Evolutionary conservation across 2,113 vertebrate genomes (phyloP).

Genomic region (Oplegnathus fasciatus): DNA sequence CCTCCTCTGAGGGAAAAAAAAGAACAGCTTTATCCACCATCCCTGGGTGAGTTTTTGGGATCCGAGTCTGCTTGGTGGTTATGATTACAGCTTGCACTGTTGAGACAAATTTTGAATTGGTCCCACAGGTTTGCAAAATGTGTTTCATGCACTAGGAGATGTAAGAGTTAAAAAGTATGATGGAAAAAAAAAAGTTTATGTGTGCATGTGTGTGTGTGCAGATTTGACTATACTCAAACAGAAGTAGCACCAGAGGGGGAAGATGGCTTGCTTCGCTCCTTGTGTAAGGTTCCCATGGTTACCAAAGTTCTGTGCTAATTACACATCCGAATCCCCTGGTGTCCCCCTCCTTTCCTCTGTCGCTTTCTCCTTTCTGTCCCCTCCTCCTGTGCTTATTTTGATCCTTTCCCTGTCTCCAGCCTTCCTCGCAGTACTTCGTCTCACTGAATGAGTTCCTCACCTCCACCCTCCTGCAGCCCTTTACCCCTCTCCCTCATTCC

Average conservation of each 20-base stretch:
- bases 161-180: conserved; percentile 1
- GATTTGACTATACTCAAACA: conserved; percentile 25
- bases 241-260: neutral
- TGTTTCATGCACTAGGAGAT: neutral
- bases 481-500: conserved; percentile 24
- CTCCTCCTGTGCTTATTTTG: conserved; percentile 27
- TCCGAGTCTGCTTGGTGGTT: conserved; percentile 17
- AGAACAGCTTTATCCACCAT: conserved; percentile 6
- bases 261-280: conserved; percentile 19
- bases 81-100: conserved; percentile 14
- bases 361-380: neutral
- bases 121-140: neutral
- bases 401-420: conserved; percentile 26
- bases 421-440: neutral
- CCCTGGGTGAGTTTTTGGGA: conserved; percentile 13
- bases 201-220: neutral
- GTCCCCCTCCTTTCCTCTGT: neutral
- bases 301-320: conserved; percentile 58
- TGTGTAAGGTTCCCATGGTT: conserved; percentile 60
- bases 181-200: neutral
- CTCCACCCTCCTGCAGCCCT: conserved; percentile 18
- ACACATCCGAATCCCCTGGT: conserved; percentile 42
- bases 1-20: conserved; percentile 14
- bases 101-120: conserved; percentile 32
- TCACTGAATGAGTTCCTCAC: conserved; percentile 22